Evolutionary conservation across 2,888 invertebrate species (phyloP), one percentile per base, ranked within the genome.

Genomic region (Ariolimax columbianus): DNA sequence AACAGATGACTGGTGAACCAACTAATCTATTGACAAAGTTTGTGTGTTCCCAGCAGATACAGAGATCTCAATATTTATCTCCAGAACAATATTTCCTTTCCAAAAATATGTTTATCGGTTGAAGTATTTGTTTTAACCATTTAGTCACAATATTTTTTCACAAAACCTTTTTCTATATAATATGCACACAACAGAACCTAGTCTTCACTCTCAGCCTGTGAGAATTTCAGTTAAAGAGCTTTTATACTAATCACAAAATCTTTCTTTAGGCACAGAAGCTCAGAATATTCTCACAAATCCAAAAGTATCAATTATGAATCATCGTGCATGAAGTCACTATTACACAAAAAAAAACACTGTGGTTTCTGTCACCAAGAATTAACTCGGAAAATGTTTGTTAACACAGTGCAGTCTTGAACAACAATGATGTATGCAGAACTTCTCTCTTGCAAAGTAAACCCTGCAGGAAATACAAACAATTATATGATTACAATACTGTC

Each of bases 251-350:
- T 73, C n/a, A n/a, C n/a, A 73, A 19, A 38, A 51, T 51, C 33
- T 51, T 9, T 43, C 47, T 26, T 66, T 30, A 14, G 30, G 66
- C 3, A 11, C 26, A 47, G n/a, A 26, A 7, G n/a, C 43, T n/a
- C 73, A 23, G 43, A 73, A n/a, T 73, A 73, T 73, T 73, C n/a
- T 43, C 43, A 47, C 33, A 33, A 51, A 51, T 30, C 75, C 19
- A 75, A 6, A 17, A 33, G 51, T 40, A 40, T 26, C 9, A 75
- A 75, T 4, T 75, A 75, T 51, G 33, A 75, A 47, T n/a, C 30
- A 47, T 51, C 33, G 51, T 75, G 51, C 75, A 51, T 38, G 3
- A 26, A 72, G 40, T 4, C n/a, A 75, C 26, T 40, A 40, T 72
- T 72, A 43, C 30, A 47, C 30, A 43, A 43, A 43, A 72, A 23